Evolutionary conservation across 1,140 invertebrate genomes (phyloP).

Genomic region (Bacillus rossius): DNA sequence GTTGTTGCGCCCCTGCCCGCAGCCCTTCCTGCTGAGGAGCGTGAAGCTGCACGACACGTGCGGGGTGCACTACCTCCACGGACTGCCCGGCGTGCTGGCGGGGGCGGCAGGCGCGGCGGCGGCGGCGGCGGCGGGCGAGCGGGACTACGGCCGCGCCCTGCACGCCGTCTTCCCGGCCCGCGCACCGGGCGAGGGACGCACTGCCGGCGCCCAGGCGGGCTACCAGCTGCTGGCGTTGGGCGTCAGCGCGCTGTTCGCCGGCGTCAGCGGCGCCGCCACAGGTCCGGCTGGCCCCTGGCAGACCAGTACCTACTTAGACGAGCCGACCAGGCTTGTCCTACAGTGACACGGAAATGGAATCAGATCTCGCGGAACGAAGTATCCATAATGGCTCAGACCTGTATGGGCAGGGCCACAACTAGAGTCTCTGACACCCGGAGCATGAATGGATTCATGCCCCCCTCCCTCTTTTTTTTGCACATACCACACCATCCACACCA

Average conservation of each 20-base stretch:
- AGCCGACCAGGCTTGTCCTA: too few relatives aligned
- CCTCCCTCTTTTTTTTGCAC: too few relatives aligned
- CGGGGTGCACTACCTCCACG: constrained; percentile 94
- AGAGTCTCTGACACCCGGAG: too few relatives aligned
- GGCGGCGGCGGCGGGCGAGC: constrained; percentile 60
- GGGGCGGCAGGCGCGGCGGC: constrained; percentile 72
- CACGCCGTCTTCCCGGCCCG: constrained; percentile 48
- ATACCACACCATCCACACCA: too few relatives aligned
- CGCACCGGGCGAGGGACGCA: constrained; percentile 52
- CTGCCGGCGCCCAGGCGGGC: constrained; percentile 62
- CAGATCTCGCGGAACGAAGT: too few relatives aligned
- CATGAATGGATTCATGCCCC: too few relatives aligned
- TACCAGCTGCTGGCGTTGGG: constrained; percentile 71
- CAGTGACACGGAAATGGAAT: too few relatives aligned
- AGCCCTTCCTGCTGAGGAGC: constrained; percentile 66
- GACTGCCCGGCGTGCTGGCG: constrained; percentile 87
- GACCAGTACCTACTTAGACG: too few relatives aligned
- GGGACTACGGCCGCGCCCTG: constrained; percentile 21
- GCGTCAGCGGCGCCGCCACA: constrained; percentile 71
- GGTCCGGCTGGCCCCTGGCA: too few relatives aligned
- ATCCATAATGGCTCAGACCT: too few relatives aligned
- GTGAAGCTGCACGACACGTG: constrained; percentile 86
- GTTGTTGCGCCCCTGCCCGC: too few relatives aligned
- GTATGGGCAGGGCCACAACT: too few relatives aligned
- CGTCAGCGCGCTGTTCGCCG: constrained; percentile 62